These are phyloP conservation scores for Oncorhynchus gorbuscha DNA, from an alignment of 2,113 vertebrate species.

Conservation along the genomic window DNA sequence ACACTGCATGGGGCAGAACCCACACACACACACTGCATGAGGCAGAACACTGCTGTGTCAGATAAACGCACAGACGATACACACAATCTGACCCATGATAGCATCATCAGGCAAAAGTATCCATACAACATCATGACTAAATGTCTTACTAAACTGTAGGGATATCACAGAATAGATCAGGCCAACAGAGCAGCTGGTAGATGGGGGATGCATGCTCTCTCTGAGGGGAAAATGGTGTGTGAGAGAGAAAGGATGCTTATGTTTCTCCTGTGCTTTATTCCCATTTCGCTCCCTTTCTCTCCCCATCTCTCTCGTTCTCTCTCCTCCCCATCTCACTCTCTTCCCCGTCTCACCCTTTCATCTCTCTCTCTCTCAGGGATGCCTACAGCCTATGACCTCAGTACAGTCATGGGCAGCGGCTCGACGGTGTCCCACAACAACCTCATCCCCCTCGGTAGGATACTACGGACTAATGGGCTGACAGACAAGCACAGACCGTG, in stretches of 20 bases:
- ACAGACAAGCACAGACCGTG: conserved; percentile 5
- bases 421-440: conserved; percentile 89
- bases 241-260: background rate
- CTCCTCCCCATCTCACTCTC: conserved; percentile 5
- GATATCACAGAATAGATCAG: background rate
- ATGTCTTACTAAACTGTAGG: background rate
- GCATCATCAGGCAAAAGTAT: background rate
- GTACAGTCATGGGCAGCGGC: conserved; percentile 87
- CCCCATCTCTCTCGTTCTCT: conserved; percentile 11
- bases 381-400: conserved; percentile 92
- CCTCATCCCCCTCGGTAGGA: conserved; percentile 90
- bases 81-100: background rate
- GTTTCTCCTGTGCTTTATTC: background rate
- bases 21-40: background rate
- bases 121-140: background rate
- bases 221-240: background rate
- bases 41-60: background rate
- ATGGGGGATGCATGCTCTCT: background rate
- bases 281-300: background rate
- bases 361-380: conserved; percentile 74
- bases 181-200: no score
- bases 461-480: background rate
- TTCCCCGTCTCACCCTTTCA: conserved; percentile 11
- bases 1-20: background rate
- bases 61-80: background rate